phyloP scores from a whole-genome alignment of 1,140 invertebrate genomes.

The Drosophila ananassae region DNA sequence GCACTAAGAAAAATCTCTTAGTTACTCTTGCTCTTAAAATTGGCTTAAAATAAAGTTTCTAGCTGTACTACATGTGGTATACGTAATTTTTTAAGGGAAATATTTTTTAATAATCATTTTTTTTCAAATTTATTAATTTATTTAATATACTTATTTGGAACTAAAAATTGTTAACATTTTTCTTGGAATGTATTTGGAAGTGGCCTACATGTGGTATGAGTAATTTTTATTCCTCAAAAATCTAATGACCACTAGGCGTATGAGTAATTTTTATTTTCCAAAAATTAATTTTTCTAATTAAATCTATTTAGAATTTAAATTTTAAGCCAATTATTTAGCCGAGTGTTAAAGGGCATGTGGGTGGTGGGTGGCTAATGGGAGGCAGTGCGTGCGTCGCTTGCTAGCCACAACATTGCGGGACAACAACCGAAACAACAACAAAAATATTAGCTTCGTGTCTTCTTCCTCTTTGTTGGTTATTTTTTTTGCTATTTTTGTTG shows the following conservation, averaged over 20 bases:
- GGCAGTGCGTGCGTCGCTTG: slow-evolving; percentile 38
- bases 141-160: neutral
- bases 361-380: slow-evolving; percentile 11
- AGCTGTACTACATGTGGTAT: neutral
- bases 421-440: slow-evolving; percentile 42
- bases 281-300: neutral
- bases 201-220: slow-evolving; percentile 1
- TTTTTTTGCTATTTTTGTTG: slow-evolving; percentile 34
- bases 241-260: no score
- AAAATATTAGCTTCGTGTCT: slow-evolving; percentile 36
- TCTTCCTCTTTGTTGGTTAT: slow-evolving; percentile 31
- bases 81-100: neutral
- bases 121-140: neutral
- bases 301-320: neutral
- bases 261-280: neutral
- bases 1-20: slow-evolving; percentile 8
- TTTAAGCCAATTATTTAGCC: neutral
- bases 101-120: neutral
- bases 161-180: neutral
- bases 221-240: neutral
- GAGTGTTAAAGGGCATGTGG: slow-evolving; percentile 13
- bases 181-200: neutral
- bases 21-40: neutral
- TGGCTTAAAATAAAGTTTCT: neutral
- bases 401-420: slow-evolving; percentile 67